Evolutionary conservation across 2,797 vertebrate species (phyloP).

Genomic region (Synanceia verrucosa): DNA sequence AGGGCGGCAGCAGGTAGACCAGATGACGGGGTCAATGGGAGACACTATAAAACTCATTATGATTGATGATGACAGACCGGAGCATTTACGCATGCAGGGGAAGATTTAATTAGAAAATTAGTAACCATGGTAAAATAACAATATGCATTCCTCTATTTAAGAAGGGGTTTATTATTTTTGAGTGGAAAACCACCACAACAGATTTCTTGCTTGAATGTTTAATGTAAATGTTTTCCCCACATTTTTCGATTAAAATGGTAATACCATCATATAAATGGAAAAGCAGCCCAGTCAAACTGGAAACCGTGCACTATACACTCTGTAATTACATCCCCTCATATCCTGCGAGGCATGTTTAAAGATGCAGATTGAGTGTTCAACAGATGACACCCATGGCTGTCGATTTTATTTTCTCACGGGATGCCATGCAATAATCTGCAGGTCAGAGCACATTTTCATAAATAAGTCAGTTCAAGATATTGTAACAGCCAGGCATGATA

Average conservation of each 20-base stretch:
- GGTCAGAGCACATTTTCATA: slow-evolving; percentile 63
- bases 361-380: slow-evolving; percentile 61
- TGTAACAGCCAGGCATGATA: slow-evolving; percentile 59
- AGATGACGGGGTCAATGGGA: slow-evolving; percentile 87
- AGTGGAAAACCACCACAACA: neutral
- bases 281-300: slow-evolving; percentile 18
- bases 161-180: slow-evolving; percentile 1
- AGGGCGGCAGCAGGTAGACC: slow-evolving; percentile 82
- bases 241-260: slow-evolving; percentile 36
- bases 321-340: slow-evolving; percentile 59
- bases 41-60: slow-evolving; percentile 85
- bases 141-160: slow-evolving; percentile 26
- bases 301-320: slow-evolving; percentile 31
- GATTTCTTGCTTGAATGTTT: slow-evolving; percentile 15
- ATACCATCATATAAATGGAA: slow-evolving; percentile 36
- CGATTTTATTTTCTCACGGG: slow-evolving; percentile 59
- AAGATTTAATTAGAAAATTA: slow-evolving; percentile 81
- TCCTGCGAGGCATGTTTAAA: slow-evolving; percentile 55
- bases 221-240: neutral
- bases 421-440: slow-evolving; percentile 58
- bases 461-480: slow-evolving; percentile 64
- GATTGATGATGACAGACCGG: slow-evolving; percentile 84
- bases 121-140: slow-evolving; percentile 71
- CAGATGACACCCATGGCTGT: slow-evolving; percentile 63
- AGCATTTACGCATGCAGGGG: slow-evolving; percentile 72